A percentile compares a stretch with the other conserved stretches of the same genome.
Conservation (phyloP, 1,140 invertebrate species). For the Palaemon carinicauda region DNA sequence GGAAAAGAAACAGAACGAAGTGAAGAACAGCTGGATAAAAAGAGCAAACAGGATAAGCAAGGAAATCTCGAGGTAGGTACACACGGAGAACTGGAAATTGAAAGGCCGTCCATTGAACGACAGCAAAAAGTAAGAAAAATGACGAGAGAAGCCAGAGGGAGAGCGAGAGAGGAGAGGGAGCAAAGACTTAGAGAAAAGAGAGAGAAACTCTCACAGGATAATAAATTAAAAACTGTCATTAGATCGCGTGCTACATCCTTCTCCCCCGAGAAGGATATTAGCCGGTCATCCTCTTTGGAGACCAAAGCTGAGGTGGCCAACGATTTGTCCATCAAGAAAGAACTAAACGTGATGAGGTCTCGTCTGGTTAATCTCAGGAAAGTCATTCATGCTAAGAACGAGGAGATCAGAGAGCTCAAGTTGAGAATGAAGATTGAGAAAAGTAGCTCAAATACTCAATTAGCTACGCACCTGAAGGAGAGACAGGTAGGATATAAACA, state of each 20-base stretch:
- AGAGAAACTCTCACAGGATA: no score
- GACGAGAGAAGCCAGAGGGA: background rate
- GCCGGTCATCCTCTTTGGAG: background rate
- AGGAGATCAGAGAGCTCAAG: constrained; percentile 48
- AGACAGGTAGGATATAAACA: background rate
- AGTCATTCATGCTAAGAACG: constrained; percentile 55
- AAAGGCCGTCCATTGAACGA: background rate
- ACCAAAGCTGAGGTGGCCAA: background rate
- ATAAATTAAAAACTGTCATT: no score
- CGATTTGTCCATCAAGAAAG: background rate
- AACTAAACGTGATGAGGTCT: constrained; percentile 27
- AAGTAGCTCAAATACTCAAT: background rate
- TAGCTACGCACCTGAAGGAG: constrained; percentile 3
- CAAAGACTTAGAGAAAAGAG: no score
- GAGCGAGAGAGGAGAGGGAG: background rate
- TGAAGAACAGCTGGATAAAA: background rate
- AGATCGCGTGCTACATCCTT: no score
- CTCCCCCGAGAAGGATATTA: no score
- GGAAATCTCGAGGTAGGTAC: background rate
- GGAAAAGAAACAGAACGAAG: background rate
- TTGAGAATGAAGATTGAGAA: constrained; percentile 45
- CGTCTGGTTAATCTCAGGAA: constrained; percentile 44
- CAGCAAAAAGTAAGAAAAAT: background rate
- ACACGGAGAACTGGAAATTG: constrained; percentile 30
- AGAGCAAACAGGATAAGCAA: background rate